A percentile compares a stretch with the other conserved stretches of the same genome.
Conservation (phyloP, 2,113 vertebrate species). For the Todiramphus chloris region DNA sequence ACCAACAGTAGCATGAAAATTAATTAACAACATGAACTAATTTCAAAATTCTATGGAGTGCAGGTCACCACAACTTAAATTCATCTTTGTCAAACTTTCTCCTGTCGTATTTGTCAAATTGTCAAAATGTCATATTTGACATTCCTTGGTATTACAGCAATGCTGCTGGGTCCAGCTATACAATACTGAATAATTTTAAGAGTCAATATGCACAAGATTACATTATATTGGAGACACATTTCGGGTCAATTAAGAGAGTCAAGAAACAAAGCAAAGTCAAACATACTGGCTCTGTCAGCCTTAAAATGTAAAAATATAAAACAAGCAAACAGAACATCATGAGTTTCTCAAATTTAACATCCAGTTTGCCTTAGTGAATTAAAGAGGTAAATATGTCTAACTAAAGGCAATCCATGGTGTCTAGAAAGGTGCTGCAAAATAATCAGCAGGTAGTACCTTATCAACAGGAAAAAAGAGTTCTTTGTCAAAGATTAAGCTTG, state of each 20-base stretch:
- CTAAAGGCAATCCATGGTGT: not conserved
- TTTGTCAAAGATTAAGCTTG: not conserved
- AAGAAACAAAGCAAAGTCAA: not conserved
- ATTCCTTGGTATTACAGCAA: not conserved
- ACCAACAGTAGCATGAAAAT: not conserved
- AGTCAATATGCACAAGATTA: not conserved
- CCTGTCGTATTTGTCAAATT: not conserved
- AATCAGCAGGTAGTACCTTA: not conserved
- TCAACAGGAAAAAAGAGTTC: not conserved
- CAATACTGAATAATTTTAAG: not conserved
- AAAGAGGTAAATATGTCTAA: not conserved
- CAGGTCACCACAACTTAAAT: not conserved
- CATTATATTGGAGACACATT: not conserved
- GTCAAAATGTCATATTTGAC: not conserved
- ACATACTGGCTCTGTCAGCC: not conserved
- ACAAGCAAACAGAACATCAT: not conserved
- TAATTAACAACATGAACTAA: not conserved
- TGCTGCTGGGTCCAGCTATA: not conserved
- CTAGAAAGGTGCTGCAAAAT: not conserved
- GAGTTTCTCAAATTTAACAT: not conserved
- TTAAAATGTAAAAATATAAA: not conserved
- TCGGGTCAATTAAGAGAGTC: not conserved
- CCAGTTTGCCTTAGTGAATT: not conserved
- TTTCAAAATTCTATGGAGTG: not conserved
- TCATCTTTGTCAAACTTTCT: not conserved